These are phyloP conservation scores for Rutpela maculata DNA, from an alignment of 2,888 invertebrate species.

Conservation along the genomic window DNA sequence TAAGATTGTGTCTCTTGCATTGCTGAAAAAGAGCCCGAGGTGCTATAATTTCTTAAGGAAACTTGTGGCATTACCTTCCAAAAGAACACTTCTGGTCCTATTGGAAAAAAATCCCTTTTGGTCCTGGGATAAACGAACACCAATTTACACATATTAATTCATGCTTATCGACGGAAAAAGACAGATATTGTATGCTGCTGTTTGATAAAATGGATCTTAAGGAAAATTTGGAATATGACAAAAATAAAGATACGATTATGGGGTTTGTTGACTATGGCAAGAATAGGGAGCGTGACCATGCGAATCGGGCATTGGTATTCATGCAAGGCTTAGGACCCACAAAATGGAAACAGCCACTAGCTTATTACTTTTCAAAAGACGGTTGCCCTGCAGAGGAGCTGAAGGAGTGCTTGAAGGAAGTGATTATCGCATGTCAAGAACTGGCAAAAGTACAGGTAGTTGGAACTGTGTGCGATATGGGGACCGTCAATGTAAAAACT, in stretches of 20 bases:
- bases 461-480: constrained; percentile 54
- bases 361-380: background rate
- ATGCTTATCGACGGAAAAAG: constrained; percentile 22
- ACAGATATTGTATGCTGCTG: constrained; percentile 38
- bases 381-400: background rate
- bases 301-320: constrained; percentile 53
- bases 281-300: constrained; percentile 27
- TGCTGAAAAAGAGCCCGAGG: constrained; percentile 46
- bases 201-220: constrained; percentile 47
- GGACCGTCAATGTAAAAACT: constrained; percentile 49
- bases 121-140: constrained; percentile 37
- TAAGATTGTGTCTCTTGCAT: constrained; percentile 41
- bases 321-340: background rate
- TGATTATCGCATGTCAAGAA: constrained; percentile 41
- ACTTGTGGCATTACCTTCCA: constrained; percentile 42
- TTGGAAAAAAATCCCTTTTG: constrained; percentile 34
- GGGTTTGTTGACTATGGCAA: constrained; percentile 46
- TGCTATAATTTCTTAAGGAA: constrained; percentile 44
- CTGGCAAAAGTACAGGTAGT: constrained; percentile 47
- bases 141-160: constrained; percentile 42
- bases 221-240: constrained; percentile 44
- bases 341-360: constrained; percentile 19
- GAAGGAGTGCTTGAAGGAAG: constrained; percentile 23
- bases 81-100: constrained; percentile 27
- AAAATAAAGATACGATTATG: constrained; percentile 27